A percentile compares a stretch with the other conserved stretches of the same genome.
Evolutionary conservation across 1,140 invertebrate species (phyloP).

Genomic region (Eueides isabella): DNA sequence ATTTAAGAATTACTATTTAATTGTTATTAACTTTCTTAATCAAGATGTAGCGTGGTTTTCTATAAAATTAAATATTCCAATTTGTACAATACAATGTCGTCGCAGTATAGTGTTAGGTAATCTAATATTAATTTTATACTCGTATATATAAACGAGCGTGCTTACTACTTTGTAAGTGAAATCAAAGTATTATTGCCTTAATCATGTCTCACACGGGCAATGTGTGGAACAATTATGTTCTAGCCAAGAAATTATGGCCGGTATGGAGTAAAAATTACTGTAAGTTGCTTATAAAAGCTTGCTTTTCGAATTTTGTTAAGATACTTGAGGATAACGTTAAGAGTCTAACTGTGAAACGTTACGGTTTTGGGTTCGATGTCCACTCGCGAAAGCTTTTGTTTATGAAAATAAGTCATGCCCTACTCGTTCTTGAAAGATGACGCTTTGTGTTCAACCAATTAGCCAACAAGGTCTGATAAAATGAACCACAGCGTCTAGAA

Average conservation of each 20-base stretch:
- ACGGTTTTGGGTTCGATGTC: too few relatives aligned
- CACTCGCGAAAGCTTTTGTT: too few relatives aligned
- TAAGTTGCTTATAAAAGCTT: not conserved
- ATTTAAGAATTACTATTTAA: too few relatives aligned
- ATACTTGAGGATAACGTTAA: too few relatives aligned
- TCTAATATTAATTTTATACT: not conserved
- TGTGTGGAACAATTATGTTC: not conserved
- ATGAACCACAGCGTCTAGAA: too few relatives aligned
- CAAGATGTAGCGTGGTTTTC: not conserved
- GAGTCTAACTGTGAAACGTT: too few relatives aligned
- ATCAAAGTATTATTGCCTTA: constrained; percentile 3
- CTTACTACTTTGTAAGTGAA: not conserved
- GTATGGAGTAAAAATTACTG: not conserved
- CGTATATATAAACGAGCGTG: not conserved
- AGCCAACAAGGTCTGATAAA: too few relatives aligned
- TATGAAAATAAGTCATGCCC: too few relatives aligned
- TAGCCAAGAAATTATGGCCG: not conserved
- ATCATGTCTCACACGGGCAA: not conserved
- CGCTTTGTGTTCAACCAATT: too few relatives aligned
- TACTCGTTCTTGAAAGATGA: too few relatives aligned
- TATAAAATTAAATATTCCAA: not conserved
- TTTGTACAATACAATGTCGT: not conserved
- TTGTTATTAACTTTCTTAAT: not conserved
- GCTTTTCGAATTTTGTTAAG: too few relatives aligned
- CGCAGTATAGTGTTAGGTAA: not conserved